These are phyloP conservation scores for Athalia rosae DNA, from an alignment of 2,888 invertebrate genomes.

Conservation along the genomic window DNA sequence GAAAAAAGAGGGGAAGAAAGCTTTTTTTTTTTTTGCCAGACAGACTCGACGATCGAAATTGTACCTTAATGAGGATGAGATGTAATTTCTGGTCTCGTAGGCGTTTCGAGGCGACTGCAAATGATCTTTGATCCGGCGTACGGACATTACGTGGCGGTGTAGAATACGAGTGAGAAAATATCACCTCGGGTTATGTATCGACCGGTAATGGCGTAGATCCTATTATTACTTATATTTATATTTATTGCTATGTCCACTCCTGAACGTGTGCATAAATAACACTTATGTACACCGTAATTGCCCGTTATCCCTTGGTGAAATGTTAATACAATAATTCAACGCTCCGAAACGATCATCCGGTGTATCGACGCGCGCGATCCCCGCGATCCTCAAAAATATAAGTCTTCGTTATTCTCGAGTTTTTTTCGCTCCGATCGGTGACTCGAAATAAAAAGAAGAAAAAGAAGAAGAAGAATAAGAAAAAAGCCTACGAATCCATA, in stretches of 20 bases:
- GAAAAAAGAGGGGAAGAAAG: background rate
- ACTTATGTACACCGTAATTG: constrained; percentile 51
- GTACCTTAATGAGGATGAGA: constrained; percentile 54
- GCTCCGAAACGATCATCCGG: too few species aligned
- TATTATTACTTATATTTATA: constrained; percentile 63
- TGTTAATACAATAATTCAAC: too few species aligned
- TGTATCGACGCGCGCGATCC: too few species aligned
- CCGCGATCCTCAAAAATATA: too few species aligned
- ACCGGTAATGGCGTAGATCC: constrained; percentile 65
- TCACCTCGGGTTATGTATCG: constrained; percentile 65
- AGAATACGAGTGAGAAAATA: constrained; percentile 68
- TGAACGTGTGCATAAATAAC: constrained; percentile 63
- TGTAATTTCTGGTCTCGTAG: constrained; percentile 59
- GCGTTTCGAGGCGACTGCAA: constrained; percentile 66
- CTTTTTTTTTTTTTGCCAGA: too few species aligned
- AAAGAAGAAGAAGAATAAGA: background rate
- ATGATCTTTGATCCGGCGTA: constrained; percentile 54
- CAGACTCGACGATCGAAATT: constrained; percentile 64
- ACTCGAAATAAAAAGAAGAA: background rate
- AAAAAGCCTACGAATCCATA: background rate
- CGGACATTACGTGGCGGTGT: too few species aligned
- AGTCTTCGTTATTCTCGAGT: too few species aligned
- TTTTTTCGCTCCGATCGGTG: too few species aligned
- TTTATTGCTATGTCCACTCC: constrained; percentile 65
- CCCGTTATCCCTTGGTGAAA: constrained; percentile 18